phyloP scores from a whole-genome alignment of 64 coral and sea anemone genomes.

The Acropora tenuis region DNA sequence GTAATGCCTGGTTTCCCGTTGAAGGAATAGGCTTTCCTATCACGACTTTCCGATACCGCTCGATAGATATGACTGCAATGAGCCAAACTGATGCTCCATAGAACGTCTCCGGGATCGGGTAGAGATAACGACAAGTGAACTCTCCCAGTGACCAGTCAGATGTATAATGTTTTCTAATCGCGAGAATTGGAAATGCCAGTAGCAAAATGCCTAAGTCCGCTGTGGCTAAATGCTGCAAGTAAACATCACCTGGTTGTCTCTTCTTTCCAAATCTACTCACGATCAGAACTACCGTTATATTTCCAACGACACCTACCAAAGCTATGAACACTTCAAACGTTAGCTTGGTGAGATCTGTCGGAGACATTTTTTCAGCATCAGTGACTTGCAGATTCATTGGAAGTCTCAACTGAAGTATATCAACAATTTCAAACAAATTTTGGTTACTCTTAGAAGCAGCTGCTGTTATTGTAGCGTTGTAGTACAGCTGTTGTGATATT shows the following conservation, averaged over 20 bases:
- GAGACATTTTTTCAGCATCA: not conserved
- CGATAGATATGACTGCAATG: conserved; percentile 45
- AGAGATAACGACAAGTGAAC: conserved; percentile 49
- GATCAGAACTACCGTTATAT: conserved; percentile 50
- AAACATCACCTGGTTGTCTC: conserved; percentile 52
- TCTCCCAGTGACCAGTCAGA: conserved; percentile 56
- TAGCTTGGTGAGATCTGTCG: not conserved
- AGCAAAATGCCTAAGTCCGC: conserved; percentile 59
- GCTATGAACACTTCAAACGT: conserved; percentile 22
- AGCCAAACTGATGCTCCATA: conserved; percentile 65
- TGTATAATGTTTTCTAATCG: conserved; percentile 35
- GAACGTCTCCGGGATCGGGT: conserved; percentile 51
- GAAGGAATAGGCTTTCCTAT: not conserved
- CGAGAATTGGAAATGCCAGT: conserved; percentile 25
- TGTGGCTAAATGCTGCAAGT: conserved; percentile 55
- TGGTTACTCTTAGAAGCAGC: too few relatives aligned
- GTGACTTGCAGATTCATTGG: not conserved
- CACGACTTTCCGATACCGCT: conserved; percentile 44
- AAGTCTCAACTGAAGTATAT: not conserved
- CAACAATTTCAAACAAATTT: too few relatives aligned
- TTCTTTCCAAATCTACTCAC: conserved; percentile 20
- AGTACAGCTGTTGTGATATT: too few relatives aligned
- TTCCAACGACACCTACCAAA: conserved; percentile 68
- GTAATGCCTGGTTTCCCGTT: not conserved
- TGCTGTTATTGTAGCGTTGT: too few relatives aligned